Base-by-base conservation (phyloP, 2,888 invertebrate species). In the Platynereis dumerilii region DNA sequence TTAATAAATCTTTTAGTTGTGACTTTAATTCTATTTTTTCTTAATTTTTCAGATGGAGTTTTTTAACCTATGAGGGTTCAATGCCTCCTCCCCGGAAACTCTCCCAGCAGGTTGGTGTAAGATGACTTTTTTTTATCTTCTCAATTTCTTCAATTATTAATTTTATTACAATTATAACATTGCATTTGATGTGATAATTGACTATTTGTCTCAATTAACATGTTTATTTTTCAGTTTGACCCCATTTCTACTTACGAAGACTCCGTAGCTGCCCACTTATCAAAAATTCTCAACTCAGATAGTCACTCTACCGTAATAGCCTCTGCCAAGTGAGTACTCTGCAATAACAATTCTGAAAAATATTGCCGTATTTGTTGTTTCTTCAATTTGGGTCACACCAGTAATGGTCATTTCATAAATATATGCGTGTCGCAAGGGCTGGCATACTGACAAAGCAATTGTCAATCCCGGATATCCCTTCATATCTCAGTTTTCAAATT, bases 281-380 rank as follows among this genome's bases (percentile, higher is more conserved):
- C 93, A 65, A 92, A 92, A 75, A 93, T 96, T 76, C 88, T 96
- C 73, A 92, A 92, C 78, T 91, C 92, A 10, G 90, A 92, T 79
- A 90, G 92, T 75, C 89, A 91, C 66, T 87, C 89, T 61, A 88
- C 89, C 44, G 88, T 92, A 66, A 87, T 92, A 56, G 86, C 88
- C 58, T 91, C 91, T 57, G 91, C 91, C 60, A 91, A 90, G 89
- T 89, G 78, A 85, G 87, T 76, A n/a, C 12, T 12, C 29, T n/a
- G 34, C 34, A 34, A 34, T 7, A 34, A 34, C 34, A 34, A 34
- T n/a, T n/a, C n/a, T n/a, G n/a, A n/a, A n/a, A n/a, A n/a, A n/a
- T n/a, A n/a, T 42, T 42, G 17, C 44, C 17, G 12, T 42, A 42
- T 15, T 42, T 17, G n/a, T n/a, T n/a, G n/a, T n/a, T n/a, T n/a